Percentiles rank a stretch among this genome's conserved stretches.
Conservation (phyloP, 2,113 vertebrate genomes). For the Otocyon megalotis region DNA sequence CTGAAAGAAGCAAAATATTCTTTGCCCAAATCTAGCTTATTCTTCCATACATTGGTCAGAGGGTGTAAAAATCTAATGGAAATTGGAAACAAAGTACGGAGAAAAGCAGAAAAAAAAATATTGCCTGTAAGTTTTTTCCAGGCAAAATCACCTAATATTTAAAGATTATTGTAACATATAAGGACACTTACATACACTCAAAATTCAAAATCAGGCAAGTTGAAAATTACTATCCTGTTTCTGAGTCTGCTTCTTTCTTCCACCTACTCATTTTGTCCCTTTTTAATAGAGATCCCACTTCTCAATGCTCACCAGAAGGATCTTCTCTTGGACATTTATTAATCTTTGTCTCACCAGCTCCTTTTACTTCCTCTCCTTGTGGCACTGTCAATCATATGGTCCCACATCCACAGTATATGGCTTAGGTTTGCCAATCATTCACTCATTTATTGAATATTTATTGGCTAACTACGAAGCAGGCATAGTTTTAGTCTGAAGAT, state of each 20-base stretch:
- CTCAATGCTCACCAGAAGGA: background rate
- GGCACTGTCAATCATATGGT: background rate
- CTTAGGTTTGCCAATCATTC: background rate
- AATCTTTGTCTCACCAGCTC: background rate
- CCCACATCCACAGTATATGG: background rate
- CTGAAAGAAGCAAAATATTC: background rate
- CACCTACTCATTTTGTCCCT: background rate
- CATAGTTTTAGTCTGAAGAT: background rate
- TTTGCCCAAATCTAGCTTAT: background rate
- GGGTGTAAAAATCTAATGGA: background rate
- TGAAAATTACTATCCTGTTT: background rate
- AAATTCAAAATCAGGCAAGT: background rate
- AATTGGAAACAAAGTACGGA: background rate
- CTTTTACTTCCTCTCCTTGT: background rate
- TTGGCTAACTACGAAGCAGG: background rate
- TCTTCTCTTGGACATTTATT: background rate
- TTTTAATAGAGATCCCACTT: background rate
- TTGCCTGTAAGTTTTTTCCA: background rate
- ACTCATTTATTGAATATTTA: background rate
- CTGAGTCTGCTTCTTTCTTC: background rate
- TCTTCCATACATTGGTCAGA: background rate
- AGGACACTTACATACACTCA: background rate
- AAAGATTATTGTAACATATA: background rate
- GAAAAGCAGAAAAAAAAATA: conserved; percentile 27
- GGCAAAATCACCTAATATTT: conserved; percentile 7